A percentile compares a stretch with the other conserved stretches of the same genome.
These are phyloP conservation scores for Andricus grossulariae DNA, from an alignment of 1,140 invertebrate genomes.

Conservation along the genomic window DNA sequence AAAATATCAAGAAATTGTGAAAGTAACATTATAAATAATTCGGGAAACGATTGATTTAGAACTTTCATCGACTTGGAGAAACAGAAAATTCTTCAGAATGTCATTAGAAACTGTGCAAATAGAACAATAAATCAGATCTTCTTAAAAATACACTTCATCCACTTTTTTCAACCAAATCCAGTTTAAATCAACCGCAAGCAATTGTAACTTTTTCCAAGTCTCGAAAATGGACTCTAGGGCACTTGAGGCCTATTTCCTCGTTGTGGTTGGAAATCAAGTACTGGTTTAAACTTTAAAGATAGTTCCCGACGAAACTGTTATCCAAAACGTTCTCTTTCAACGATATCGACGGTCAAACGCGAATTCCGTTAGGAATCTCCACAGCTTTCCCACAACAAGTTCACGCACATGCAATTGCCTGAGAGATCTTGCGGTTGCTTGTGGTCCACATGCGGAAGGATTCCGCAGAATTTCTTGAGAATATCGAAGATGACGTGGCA, in stretches of 20 bases:
- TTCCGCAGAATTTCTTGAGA: background rate
- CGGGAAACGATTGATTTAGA: too few relatives aligned
- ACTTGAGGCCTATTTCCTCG: slow-evolving; percentile 11
- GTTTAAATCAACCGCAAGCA: slow-evolving; percentile 28
- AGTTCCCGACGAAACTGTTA: slow-evolving; percentile 21
- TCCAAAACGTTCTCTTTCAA: slow-evolving; percentile 30
- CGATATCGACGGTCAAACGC: slow-evolving; percentile 25
- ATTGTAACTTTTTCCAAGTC: background rate
- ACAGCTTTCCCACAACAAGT: slow-evolving; percentile 28
- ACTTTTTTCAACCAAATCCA: background rate
- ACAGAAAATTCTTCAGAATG: too few relatives aligned
- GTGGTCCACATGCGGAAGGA: background rate
- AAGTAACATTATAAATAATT: too few relatives aligned
- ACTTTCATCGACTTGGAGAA: too few relatives aligned
- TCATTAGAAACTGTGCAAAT: too few relatives aligned
- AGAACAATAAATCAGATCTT: too few relatives aligned
- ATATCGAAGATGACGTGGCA: slow-evolving; percentile 22
- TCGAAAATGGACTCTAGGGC: background rate
- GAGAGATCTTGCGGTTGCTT: slow-evolving; percentile 9
- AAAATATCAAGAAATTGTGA: too few relatives aligned
- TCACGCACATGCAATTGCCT: slow-evolving; percentile 28
- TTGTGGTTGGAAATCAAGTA: slow-evolving; percentile 26
- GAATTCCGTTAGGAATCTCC: slow-evolving; percentile 30
- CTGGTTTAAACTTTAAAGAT: slow-evolving; percentile 8
- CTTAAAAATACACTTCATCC: too few relatives aligned